Evolutionary conservation across 2,888 invertebrate species (phyloP), one percentile per base, ranked within the genome.

Genomic region (Orthosia cruda): DNA sequence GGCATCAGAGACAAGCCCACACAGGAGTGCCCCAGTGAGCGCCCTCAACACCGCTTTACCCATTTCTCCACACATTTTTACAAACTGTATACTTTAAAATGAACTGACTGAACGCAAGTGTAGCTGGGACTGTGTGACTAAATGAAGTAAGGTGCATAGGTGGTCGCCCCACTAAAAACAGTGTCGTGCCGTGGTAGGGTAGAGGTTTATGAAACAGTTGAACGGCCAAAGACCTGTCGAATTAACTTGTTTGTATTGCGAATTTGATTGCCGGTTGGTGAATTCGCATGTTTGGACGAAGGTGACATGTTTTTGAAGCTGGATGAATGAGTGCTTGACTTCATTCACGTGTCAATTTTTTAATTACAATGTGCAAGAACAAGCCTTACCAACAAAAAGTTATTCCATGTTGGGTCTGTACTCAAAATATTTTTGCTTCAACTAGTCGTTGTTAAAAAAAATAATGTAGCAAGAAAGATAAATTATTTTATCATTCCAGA

Each of bases 1-100:
- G n/a, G 96, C 96, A 76, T 96, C 95, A 15, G 96, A 96, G 23
- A 95, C 96, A 20, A 96, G 84, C 5, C 94, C 95, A 88, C 95
- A 96, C 54, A 96, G 92, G 57, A 96, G 88, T n/a, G 96, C 96
- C 2, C 95, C 95, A 0, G 96, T 96, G 40, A 96, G 91, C 81
- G 96, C 96, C 73, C 96, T 86, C 88, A 96, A 83, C 50, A 96
- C 96, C 1, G 96, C 96, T 81, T 96, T 96, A 45, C 96, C 96
- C 96, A 96, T 96, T 88, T 96, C 96, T 74, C 96, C 96, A 84
- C 96, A 96, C 96, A 96, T 96, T 86, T 88, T 94, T 81, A 69
- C 74, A 80, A 49, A 75, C 74, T 79, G 58, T 77, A 23, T 13
- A 71, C 79, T 62, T 64, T 62, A 82, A 77, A 79, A 72, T 69